phyloP scores from a whole-genome alignment of 2,113 vertebrate genomes.

The Macaca fascicularis region T2T-MFA8v1.1 NC_088381.1:159146001-159146500 shows the following conservation, averaged over 20 bases:
- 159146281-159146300: conserved; percentile 66
- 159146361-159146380: not conserved
- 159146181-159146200: conserved; percentile 57
- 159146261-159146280: not conserved
- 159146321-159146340: not conserved
- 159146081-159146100: not conserved
- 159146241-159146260: conserved; percentile 70
- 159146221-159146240: conserved; percentile 75
- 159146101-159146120: not conserved
- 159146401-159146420: not conserved
- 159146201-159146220: conserved; percentile 71
- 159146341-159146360: not conserved
- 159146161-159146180: not conserved
- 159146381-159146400: not conserved
- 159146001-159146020: not conserved
- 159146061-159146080: not conserved
- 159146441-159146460: fast-evolving
- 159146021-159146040: not conserved
- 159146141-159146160: not conserved
- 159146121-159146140: not conserved
- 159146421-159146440: not conserved
- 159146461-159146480: not conserved
- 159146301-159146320: not conserved
- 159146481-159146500: not conserved
- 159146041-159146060: not conserved